Base-by-base conservation (phyloP, 2,888 invertebrate species). In the Drosophila robusta region DNA sequence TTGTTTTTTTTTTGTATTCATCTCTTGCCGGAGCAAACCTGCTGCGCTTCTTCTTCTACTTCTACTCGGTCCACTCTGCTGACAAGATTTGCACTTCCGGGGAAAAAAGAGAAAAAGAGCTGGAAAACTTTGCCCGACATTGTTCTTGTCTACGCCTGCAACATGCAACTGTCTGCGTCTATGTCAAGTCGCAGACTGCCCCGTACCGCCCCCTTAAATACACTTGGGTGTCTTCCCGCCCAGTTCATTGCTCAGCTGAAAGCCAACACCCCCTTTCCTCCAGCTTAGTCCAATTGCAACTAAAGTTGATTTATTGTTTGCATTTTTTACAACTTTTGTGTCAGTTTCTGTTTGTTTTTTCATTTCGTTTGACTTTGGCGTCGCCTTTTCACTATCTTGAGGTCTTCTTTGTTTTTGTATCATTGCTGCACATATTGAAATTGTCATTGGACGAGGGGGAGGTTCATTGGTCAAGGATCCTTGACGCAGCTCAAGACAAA, bases 241-340 rank as follows among this genome's bases (percentile, higher is more conserved):
- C 72, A 68, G 58, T 67, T 63, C 62, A 71, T 62, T 51, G 73
- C 63, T 22, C 22, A 22, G 22, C 22, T 22, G 22, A 3, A 22
- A 22, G 22, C 22, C 4, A 22, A 22, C 29, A 9, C 55, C 60
- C 50, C 66, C 50, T 62, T 34, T 6, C 50, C 32, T 42, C 14
- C 3, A 41, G 38, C 16, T 32, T 39, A 52, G 51, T 55, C 38
- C 58, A 63, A 63, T 57, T 74, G 75, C 66, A 61, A 54, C 63
- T 63, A 78, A 79, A 76, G 79, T 79, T 78, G 78, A 79, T 78
- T 78, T 78, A 79, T 78, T 76, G 73, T 69, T 73, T 65, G 70
- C 63, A 64, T 70, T 76, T 61, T 34, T 70, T 63, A 78, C 62
- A 75, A 69, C 75, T 78, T 75, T 78, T 69, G 61, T 60, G 78